Conservation (phyloP, 2,113 vertebrate genomes). For the Ceratotherium simum region DNA sequence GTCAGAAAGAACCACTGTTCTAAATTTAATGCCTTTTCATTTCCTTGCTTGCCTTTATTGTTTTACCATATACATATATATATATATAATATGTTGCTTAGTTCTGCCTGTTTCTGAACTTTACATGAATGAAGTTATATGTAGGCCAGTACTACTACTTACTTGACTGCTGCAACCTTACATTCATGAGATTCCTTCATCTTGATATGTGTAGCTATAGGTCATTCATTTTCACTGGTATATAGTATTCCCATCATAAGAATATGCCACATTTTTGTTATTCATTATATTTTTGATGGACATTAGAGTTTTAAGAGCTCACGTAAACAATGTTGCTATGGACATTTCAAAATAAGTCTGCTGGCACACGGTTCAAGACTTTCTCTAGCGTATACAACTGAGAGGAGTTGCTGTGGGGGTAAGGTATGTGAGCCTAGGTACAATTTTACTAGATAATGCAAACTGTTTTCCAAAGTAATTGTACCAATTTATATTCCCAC, state of each 20-base stretch:
- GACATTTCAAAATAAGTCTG: not conserved
- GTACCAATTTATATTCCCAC: not conserved
- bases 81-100: not conserved
- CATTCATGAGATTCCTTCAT: not conserved
- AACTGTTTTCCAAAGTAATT: not conserved
- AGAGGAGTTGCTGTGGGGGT: too few species aligned
- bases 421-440: not conserved
- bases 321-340: not conserved
- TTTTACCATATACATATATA: not conserved
- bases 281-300: not conserved
- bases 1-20: not conserved
- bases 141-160: not conserved
- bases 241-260: not conserved
- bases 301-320: not conserved
- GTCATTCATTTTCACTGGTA: not conserved
- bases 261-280: not conserved
- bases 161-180: not conserved
- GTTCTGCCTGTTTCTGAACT: not conserved
- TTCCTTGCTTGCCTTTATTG: not conserved
- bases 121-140: not conserved
- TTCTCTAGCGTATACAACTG: not conserved
- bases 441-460: not conserved
- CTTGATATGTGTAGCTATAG: not conserved
- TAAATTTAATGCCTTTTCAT: not conserved
- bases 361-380: fast-evolving